Evolutionary conservation across 2,113 vertebrate genomes (phyloP).

Genomic region (Enhydra lutris): DNA sequence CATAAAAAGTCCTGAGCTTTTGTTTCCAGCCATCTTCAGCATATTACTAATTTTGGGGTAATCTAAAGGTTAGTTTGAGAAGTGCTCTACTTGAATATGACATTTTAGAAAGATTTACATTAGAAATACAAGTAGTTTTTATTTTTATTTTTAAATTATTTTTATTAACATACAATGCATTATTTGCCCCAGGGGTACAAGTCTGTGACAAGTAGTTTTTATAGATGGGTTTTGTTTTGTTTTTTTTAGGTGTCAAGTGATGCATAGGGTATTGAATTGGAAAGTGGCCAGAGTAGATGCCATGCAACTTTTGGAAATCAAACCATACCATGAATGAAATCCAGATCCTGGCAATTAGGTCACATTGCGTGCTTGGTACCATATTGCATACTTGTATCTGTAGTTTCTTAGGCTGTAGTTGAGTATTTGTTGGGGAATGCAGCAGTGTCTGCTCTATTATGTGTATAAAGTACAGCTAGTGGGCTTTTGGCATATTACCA

Average conservation of each 20-base stretch:
- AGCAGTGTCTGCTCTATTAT: constrained; percentile 64
- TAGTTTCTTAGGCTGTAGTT: constrained; percentile 65
- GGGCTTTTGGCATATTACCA: constrained; percentile 33
- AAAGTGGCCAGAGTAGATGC: background rate
- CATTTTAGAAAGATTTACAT: constrained; percentile 37
- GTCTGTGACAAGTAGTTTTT: background rate
- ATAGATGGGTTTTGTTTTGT: background rate
- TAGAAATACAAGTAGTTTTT: constrained; percentile 20
- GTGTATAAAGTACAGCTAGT: constrained; percentile 50
- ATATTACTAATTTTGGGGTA: constrained; percentile 42
- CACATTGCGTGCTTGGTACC: constrained; percentile 59
- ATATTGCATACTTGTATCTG: constrained; percentile 72
- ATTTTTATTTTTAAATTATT: background rate
- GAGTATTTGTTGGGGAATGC: constrained; percentile 69
- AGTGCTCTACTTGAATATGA: constrained; percentile 28
- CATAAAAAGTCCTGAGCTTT: background rate
- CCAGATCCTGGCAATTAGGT: background rate
- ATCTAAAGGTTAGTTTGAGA: constrained; percentile 45
- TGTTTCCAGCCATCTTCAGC: constrained; percentile 6
- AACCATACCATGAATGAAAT: constrained; percentile 36
- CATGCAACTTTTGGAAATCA: background rate
- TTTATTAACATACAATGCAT: too few relatives aligned
- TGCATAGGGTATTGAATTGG: background rate
- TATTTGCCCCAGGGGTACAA: too few relatives aligned
- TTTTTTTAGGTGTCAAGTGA: background rate